Evolutionary conservation across 2,888 invertebrate species (phyloP), one percentile per base, ranked within the genome.

Genomic region (Leucophenga montana): DNA sequence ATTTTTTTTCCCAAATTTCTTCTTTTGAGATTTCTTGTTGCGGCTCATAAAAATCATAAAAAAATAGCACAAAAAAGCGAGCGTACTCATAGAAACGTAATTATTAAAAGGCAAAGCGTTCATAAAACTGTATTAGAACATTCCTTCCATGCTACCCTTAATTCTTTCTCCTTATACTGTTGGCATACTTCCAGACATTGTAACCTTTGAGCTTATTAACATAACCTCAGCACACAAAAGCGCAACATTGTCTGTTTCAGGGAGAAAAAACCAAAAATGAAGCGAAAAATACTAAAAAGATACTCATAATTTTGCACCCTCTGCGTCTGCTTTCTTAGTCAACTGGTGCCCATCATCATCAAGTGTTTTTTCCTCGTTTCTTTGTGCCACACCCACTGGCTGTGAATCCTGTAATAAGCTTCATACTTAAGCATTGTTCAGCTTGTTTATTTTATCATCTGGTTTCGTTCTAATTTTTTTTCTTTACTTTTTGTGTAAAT

Each of bases 161-260:
- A 16, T 33, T 39, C 31, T 11, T 61, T 5, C 39, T 61, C n/a
- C 6, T 33, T n/a, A 1, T n/a, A 3, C 16, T 31, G 8, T 56
- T 11, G 13, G 6, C 20, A 13, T 56, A 64, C 66, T 66, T 65
- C 70, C 70, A 77, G 71, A 73, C 66, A 73, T 33, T 44, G 44
- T 54, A 22, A 64, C 54, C 73, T 74, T 75, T 67, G 71, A 77
- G 84, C 79, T 80, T 83, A 83, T 83, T 83, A 83, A 79, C 80
- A 78, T 84, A 79, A 83, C 70, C 69, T 66, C 66, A 67, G 57
- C 48, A 67, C 16, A 71, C 67, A 67, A 46, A 61, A 56, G 39
- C 66, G 48, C n/a, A 13, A 48, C n/a, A 0, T 13, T n/a, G 44
- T n/a, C 3, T 13, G 27, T 16, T 14, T 22, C 57, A 14, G 67